A percentile compares a stretch with the other conserved stretches of the same genome.
phyloP scores from a whole-genome alignment of 1,140 invertebrate genomes.

The Ectropis grisescens region DNA sequence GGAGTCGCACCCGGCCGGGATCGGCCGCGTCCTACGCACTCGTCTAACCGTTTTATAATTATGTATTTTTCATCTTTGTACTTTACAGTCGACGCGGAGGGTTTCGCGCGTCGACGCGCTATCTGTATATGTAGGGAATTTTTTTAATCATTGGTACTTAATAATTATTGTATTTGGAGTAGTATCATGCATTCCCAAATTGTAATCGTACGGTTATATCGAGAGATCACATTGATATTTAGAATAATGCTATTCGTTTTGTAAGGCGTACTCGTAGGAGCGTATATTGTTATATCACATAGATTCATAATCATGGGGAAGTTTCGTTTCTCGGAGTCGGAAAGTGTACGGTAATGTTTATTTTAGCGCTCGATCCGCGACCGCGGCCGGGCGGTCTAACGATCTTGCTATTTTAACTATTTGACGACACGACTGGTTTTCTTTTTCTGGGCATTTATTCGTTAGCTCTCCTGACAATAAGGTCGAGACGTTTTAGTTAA shows the following conservation, averaged over 20 bases:
- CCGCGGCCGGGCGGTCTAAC: slow-evolving; percentile 17
- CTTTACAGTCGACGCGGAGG: slow-evolving; percentile 30
- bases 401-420: slow-evolving; percentile 38
- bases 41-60: slow-evolving; percentile 7
- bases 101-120: slow-evolving; percentile 30
- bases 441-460: slow-evolving; percentile 52
- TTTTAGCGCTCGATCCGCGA: slow-evolving; percentile 32
- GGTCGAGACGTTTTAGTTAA: slow-evolving; percentile 52
- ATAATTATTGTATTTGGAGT: slow-evolving; percentile 55
- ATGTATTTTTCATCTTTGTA: slow-evolving; percentile 35
- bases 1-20: slow-evolving; percentile 20
- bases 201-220: slow-evolving; percentile 55
- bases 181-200: slow-evolving; percentile 64
- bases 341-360: slow-evolving; percentile 24
- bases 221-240: slow-evolving; percentile 51
- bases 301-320: slow-evolving; percentile 42
- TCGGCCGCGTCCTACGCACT: slow-evolving; percentile 1
- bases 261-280: slow-evolving; percentile 50
- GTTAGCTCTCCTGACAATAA: slow-evolving; percentile 48
- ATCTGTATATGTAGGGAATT: slow-evolving; percentile 39
- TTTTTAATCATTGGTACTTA: slow-evolving; percentile 61
- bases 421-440: slow-evolving; percentile 48
- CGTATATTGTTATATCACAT: slow-evolving; percentile 36
- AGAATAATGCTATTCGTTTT: slow-evolving; percentile 59
- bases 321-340: slow-evolving; percentile 30